These are phyloP conservation scores for Micromys minutus DNA, from an alignment of 2,113 vertebrate genomes.

Conservation along the genomic window DNA sequence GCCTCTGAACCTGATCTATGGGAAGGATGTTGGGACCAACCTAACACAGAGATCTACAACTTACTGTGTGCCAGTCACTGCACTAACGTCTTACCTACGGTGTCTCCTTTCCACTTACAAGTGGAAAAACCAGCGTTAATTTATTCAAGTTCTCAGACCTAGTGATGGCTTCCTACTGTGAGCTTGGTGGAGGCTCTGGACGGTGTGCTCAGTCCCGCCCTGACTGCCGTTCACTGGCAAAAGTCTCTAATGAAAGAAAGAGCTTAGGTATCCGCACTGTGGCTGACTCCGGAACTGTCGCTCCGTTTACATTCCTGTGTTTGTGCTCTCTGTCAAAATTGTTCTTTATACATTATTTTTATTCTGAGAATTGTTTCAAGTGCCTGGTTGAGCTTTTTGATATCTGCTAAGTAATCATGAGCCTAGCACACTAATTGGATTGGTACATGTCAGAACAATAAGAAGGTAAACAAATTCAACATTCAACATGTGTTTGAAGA, in stretches of 20 bases:
- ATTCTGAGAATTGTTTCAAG: not conserved
- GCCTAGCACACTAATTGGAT: not conserved
- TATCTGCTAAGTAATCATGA: not conserved
- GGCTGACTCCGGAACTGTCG: slow-evolving; percentile 7
- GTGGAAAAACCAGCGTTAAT: slow-evolving; percentile 26
- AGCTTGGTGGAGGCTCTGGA: not conserved
- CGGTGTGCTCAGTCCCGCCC: not conserved
- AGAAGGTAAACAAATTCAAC: slow-evolving; percentile 19
- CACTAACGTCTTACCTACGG: not conserved
- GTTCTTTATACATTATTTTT: slow-evolving; percentile 13
- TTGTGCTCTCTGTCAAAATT: slow-evolving; percentile 9
- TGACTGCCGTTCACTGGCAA: not conserved
- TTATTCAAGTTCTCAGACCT: slow-evolving; percentile 29
- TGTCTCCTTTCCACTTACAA: slow-evolving; percentile 52
- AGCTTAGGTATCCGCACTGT: not conserved
- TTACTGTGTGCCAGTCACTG: slow-evolving; percentile 46
- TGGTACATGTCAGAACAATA: not conserved
- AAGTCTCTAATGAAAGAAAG: not conserved
- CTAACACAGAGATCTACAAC: not conserved
- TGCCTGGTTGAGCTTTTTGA: not conserved
- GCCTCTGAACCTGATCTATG: not conserved
- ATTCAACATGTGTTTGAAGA: not conserved
- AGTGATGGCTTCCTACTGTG: not conserved
- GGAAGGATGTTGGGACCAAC: not conserved
- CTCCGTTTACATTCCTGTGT: not conserved